These are phyloP conservation scores for Entomyzon cyanotis DNA, from an alignment of 2,113 vertebrate species.

Conservation along the genomic window DNA sequence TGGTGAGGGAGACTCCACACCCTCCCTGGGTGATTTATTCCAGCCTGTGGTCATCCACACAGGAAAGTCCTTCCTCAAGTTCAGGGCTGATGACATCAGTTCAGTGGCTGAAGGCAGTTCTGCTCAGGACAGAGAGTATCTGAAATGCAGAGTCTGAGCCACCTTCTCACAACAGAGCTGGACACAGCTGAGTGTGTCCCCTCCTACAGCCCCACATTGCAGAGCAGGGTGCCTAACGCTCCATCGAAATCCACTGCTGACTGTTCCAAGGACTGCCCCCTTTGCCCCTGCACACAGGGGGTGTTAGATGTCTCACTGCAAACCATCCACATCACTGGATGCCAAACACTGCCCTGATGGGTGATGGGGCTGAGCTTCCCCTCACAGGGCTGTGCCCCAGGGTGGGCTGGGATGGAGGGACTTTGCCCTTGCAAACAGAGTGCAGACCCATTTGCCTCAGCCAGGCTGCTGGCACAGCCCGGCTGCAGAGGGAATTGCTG, in stretches of 20 bases:
- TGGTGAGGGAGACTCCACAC: background rate
- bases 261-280: background rate
- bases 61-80: background rate
- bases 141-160: background rate
- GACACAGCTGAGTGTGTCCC: background rate
- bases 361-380: background rate
- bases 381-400: background rate
- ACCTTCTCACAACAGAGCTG: background rate
- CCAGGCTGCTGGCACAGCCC: background rate
- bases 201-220: rapidly evolving
- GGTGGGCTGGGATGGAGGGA: background rate
- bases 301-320: background rate
- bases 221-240: background rate
- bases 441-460: background rate
- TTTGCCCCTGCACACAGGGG: rapidly evolving
- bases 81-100: background rate
- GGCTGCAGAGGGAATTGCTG: background rate
- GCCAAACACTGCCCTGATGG: rapidly evolving
- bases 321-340: background rate
- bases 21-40: background rate
- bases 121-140: background rate
- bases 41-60: background rate
- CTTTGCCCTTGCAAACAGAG: background rate
- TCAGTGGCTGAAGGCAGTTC: background rate
- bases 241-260: background rate